Evolutionary conservation across 2,113 vertebrate genomes (phyloP).

Genomic region (Tichodroma muraria): DNA sequence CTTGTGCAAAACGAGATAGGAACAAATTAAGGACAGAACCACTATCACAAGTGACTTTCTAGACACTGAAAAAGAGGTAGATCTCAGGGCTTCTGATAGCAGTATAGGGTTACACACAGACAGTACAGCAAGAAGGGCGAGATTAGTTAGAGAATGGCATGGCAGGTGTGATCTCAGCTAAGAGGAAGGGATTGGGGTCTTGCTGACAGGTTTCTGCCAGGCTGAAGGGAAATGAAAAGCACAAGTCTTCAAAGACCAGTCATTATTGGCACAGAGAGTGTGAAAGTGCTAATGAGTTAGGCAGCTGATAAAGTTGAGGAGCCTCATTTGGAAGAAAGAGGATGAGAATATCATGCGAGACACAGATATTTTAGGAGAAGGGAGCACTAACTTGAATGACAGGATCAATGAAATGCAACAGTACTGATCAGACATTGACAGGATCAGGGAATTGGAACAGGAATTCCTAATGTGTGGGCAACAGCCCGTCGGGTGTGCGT

Average conservation of each 20-base stretch:
- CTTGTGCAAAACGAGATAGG: neutral
- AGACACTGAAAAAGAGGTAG: neutral
- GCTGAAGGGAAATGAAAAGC: neutral
- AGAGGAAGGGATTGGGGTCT: neutral
- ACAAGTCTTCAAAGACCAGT: neutral
- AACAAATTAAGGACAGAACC: neutral
- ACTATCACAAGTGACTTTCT: neutral
- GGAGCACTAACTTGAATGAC: neutral
- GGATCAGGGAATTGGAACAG: neutral
- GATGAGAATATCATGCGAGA: neutral
- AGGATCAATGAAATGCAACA: neutral
- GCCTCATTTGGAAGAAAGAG: neutral
- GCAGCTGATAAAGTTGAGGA: neutral
- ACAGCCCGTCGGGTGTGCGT: neutral
- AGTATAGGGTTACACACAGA: neutral
- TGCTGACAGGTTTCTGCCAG: neutral
- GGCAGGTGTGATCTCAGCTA: neutral
- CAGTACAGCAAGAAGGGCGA: neutral
- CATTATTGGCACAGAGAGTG: neutral
- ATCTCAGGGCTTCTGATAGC: neutral
- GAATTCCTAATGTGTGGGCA: neutral
- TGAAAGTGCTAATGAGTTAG: neutral
- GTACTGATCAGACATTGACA: accelerated
- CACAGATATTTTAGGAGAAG: neutral
- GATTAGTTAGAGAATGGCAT: neutral